Evolutionary conservation across 2,113 vertebrate species (phyloP), one percentile per base, ranked within the genome.

Genomic region (Ammospiza nelsoni): DNA sequence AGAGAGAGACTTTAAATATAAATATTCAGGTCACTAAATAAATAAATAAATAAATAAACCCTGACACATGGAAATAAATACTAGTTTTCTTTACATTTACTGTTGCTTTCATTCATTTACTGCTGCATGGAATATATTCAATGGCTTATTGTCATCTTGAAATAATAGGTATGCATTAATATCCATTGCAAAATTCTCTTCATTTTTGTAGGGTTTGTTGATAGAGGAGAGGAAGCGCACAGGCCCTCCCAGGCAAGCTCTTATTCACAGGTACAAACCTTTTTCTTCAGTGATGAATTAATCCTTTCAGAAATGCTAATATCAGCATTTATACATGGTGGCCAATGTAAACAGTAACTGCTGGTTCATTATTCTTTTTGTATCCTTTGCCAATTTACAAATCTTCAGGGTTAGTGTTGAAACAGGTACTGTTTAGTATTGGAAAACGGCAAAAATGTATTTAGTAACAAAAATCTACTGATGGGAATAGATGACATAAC

Each of bases 251-350:
- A 79, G 66, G 89, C 67, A 76, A 89, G 48, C 43, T 89, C 87
- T 94, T 94, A 92, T 61, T 97, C 95, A 84, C 44, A 94, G 95
- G 74, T 92, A 96, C 61, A 84, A 92, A 84, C 59, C 25, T 90
- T 92, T 79, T 81, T 81, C 82, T 68, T 85, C 84, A 84, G 65
- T 78, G 77, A 91, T 87, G 73, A 96, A 96, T 95, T 78, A 97
- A 96, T 91, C 71, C 66, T 92, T 96, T 96, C 87, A 90, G 80
- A 94, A 95, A 91, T 83, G 61, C 61, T 95, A 79, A 93, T 93
- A 87, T 94, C 92, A 55, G 88, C 89, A 85, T 76, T 83, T 76
- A 91, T 3, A 61, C 61, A 68, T 55, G 79, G 69, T 51, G 68
- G 86, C 85, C 93, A 92, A 83, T 37, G 84, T 59, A 84, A 97